These are phyloP conservation scores for Nematopogon swammerdamellus DNA, from an alignment of 2,888 invertebrate genomes.

Conservation along the genomic window DNA sequence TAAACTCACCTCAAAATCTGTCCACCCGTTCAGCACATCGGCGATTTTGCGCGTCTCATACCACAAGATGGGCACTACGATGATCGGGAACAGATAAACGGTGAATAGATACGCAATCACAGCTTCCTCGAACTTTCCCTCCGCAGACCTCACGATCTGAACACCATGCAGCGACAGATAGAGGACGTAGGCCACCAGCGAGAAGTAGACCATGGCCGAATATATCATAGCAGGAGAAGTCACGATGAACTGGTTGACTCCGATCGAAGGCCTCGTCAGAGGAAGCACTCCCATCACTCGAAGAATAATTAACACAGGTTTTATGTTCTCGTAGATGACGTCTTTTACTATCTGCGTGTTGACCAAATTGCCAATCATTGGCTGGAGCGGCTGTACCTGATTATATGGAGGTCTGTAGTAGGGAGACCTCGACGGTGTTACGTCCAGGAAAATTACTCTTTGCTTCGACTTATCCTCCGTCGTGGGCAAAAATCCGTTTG, in stretches of 20 bases:
- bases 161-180: slow-evolving; percentile 63
- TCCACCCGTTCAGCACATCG: slow-evolving; percentile 60
- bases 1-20: slow-evolving; percentile 62
- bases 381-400: slow-evolving; percentile 28
- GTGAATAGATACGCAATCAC: slow-evolving; percentile 72
- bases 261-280: slow-evolving; percentile 45
- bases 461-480: slow-evolving; percentile 27
- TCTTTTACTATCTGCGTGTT: slow-evolving; percentile 31
- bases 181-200: slow-evolving; percentile 51
- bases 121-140: slow-evolving; percentile 70
- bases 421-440: slow-evolving; percentile 33
- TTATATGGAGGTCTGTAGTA: slow-evolving; percentile 23
- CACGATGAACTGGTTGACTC: slow-evolving; percentile 43
- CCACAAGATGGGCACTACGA: slow-evolving; percentile 63
- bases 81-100: slow-evolving; percentile 66
- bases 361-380: slow-evolving; percentile 31
- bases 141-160: slow-evolving; percentile 56
- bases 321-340: slow-evolving; percentile 44
- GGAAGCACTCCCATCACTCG: slow-evolving; percentile 62
- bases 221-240: slow-evolving; percentile 58
- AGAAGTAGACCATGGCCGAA: slow-evolving; percentile 46
- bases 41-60: slow-evolving; percentile 65
- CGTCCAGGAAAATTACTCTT: slow-evolving; percentile 38
- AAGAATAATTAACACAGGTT: slow-evolving; percentile 37
- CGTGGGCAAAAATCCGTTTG: slow-evolving; percentile 32